Base-by-base conservation (phyloP, 2,797 vertebrate species). In the Labeo calbasu region DNA sequence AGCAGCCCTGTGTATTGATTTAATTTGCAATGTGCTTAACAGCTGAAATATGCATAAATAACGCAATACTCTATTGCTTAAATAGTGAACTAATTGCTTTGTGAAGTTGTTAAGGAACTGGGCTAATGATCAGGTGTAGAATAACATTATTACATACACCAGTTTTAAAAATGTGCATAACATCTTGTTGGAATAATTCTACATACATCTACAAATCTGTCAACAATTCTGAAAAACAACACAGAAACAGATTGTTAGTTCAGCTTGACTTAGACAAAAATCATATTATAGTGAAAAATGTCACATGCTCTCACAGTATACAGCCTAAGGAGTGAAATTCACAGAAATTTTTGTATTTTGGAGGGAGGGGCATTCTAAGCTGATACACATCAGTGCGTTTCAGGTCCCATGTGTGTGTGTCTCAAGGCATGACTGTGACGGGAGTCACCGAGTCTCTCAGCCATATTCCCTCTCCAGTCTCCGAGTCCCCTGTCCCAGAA, bases 381-480 rank as follows among this genome's bases (percentile, higher is more conserved):
- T 76, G 59, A 77, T 28, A 63, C 65, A 77, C 65, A 84, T 61
- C 73, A 59, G 50, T 77, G 65, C 36, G 0, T 83, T 69, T 59
- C 14, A 51, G 21, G 25, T 77, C 80, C 17, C 80, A 21, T 70
- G 72, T 78, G 15, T 17, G 86, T 69, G 40, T 77, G 12, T 84
- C 79, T 85, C 84, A 86, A 84, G 70, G 51, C 53, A 69, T 73
- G 55, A 21, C 78, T 77, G 69, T 81, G 80, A 72, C 2, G 19
- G 48, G 50, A 79, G 55, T 77, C 75, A 77, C 55, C 2, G 48
- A 65, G n/a, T 65, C 48, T 43, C 48, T 82, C 61, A 66, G 59
- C 71, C 59, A 66, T 76, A 75, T 55, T 76, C 32, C 71, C 59
- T 82, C 55, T 43, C 7, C 28, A 76, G 72, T 66, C 21, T 68